Conservation (phyloP, 1,140 invertebrate species). For the Holotrichia oblita region DNA sequence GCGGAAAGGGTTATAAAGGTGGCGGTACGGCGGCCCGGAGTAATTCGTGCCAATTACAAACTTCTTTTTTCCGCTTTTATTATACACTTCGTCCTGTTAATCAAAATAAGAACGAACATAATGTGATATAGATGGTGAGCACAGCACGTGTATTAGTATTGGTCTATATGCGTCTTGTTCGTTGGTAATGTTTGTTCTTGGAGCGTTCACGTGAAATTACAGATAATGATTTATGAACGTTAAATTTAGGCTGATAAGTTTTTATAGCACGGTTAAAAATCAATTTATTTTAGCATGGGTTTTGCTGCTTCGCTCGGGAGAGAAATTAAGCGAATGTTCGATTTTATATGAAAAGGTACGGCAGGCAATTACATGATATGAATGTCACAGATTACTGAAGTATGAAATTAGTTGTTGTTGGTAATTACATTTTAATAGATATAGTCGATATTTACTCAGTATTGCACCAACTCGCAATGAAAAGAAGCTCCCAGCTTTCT, state of each 20-base stretch:
- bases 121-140: background rate
- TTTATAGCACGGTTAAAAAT: constrained; percentile 16
- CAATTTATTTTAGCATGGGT: background rate
- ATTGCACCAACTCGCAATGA: too few relatives aligned
- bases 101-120: background rate
- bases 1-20: background rate
- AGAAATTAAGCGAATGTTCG: background rate
- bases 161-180: background rate
- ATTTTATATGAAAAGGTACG: background rate
- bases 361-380: background rate
- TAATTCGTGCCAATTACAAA: constrained; percentile 25
- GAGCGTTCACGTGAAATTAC: background rate
- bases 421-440: background rate
- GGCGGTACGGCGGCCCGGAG: background rate
- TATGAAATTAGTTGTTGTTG: background rate
- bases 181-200: constrained; percentile 17
- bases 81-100: background rate
- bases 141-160: background rate
- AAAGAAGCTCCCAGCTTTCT: too few relatives aligned
- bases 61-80: background rate
- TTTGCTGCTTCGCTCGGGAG: background rate
- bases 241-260: constrained; percentile 8
- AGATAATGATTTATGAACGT: constrained; percentile 9
- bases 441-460: background rate
- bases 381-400: background rate